phyloP scores from a whole-genome alignment of 2,888 invertebrate species.

The Rhagophthalmus giganteus region DNA sequence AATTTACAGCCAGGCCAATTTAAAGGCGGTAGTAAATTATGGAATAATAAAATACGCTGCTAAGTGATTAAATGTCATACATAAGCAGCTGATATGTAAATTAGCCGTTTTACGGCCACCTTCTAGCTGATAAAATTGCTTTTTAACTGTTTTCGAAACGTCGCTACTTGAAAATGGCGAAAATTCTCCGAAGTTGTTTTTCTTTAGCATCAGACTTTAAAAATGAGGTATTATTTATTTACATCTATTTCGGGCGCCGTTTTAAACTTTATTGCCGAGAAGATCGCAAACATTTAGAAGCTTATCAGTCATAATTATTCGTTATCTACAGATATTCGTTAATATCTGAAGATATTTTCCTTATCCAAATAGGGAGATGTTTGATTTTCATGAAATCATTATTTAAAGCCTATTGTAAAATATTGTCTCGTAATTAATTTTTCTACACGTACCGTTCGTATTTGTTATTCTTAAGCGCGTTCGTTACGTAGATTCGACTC shows the following conservation, averaged over 20 bases:
- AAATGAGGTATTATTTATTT: too few relatives aligned
- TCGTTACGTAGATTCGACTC: background rate
- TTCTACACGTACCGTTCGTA: conserved; percentile 15
- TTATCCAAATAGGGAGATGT: conserved; percentile 28
- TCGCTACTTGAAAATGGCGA: conserved; percentile 6
- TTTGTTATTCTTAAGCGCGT: background rate
- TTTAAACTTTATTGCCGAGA: conserved; percentile 12
- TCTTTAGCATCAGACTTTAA: too few relatives aligned
- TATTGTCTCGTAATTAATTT: conserved; percentile 6
- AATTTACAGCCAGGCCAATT: conserved; percentile 4
- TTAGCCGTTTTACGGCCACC: conserved; percentile 8
- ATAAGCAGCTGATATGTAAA: conserved; percentile 19
- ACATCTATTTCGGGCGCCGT: conserved; percentile 10
- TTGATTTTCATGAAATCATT: conserved; percentile 31
- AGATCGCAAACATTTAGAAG: conserved; percentile 14
- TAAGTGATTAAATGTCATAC: conserved; percentile 16
- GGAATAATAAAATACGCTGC: conserved; percentile 14
- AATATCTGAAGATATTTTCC: conserved; percentile 32
- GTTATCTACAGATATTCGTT: conserved; percentile 37
- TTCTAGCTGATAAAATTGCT: conserved; percentile 10
- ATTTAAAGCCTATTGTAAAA: conserved; percentile 31
- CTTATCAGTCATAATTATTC: conserved; percentile 35
- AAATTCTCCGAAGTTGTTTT: background rate
- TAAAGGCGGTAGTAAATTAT: conserved; percentile 14
- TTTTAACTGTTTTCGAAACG: background rate